Evolutionary conservation across 2,888 invertebrate genomes (phyloP), one percentile per base, ranked within the genome.

Genomic region (Amphipoea lucens): DNA sequence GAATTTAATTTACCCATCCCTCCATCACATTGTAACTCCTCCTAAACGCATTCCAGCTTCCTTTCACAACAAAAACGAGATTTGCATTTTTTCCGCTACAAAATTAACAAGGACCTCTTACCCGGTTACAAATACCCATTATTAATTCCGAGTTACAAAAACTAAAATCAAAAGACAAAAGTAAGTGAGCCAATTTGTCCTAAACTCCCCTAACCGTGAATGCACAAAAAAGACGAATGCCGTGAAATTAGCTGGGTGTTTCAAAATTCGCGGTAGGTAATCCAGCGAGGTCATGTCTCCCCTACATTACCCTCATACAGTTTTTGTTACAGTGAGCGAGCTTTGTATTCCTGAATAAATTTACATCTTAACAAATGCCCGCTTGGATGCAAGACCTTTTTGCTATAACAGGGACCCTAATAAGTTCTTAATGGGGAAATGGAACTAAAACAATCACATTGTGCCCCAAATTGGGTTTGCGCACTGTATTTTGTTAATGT

Each of bases 261-360:
- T 90, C 90, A 90, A 91, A 93, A 92, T 92, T 92, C 88, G 92
- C 86, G 90, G 92, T 94, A 92, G 89, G 92, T 94, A 93, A 94
- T 92, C 93, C 92, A 84, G 90, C 89, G 90, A 90, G 91, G 91
- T 90, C 93, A 93, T 92, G 93, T 93, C 93, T 92, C 92, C 89
- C 90, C 88, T 86, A 90, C 92, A 92, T 94, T 94, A 94, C 91
- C 92, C 92, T 92, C 92, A 91, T 91, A 92, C 93, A 94, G 94
- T 95, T 96, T 96, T 96, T 95, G 94, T 89, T 87, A 88, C 87
- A 91, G 86, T 89, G 89, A 91, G 89, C 88, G 92, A 91, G 91
- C 91, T 95, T 94, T 95, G 95, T 95, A 92, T 90, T 90, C 90
- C 92, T 88, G 95, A 95, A 96, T 96, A 96, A 95, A 96, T 96